Evolutionary conservation across 2,113 vertebrate species (phyloP), one percentile per base, ranked within the genome.

Genomic region (Struthidea cinerea): DNA sequence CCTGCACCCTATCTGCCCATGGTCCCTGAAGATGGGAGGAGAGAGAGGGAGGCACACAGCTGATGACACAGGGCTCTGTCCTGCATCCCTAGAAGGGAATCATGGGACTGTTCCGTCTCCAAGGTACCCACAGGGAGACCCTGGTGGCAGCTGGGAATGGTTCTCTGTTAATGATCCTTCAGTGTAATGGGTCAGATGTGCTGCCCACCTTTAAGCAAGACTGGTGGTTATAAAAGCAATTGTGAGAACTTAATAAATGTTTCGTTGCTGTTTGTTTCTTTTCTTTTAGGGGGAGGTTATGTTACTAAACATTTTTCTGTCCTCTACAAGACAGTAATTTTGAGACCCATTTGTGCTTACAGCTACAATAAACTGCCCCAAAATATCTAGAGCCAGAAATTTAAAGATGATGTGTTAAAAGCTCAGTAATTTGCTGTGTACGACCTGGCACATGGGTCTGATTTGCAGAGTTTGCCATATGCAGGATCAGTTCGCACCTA

Each of bases 401-500:
- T 20, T 18, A 37, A 65, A 64, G 16, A 24, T 39, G 16, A 44
- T 35, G 1, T 16, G 5, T 28, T 73, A 39, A 50, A 80, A 73
- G 6, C 21, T 75, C 42, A 4, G 11, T 46, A 32, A 32, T 46
- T 37, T 60, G 20, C 27, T 24, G 12, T 16, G 23, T 23, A 47
- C 12, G 6, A 47, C 10, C 8, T 21, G 46, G 9, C 27, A 27
- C 0, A 1, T 9, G 18, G 11, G 7, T 32, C n/a, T 64, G 37
- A 28, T 33, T 42, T 53, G 18, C 52, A 73, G 61, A 35, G 30
- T 46, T 84, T 5, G 1, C 20, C 5, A 3, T 53, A 2, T 2
- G 0, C 33, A 30, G 23, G 33, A 32, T 71, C 28, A 3, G 0
- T 52, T 90, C 0, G 0, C 8, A 9, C 10, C 16, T 13, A 27